Evolutionary conservation across 2,113 vertebrate species (phyloP).

Genomic region (Ciconia stormi): DNA sequence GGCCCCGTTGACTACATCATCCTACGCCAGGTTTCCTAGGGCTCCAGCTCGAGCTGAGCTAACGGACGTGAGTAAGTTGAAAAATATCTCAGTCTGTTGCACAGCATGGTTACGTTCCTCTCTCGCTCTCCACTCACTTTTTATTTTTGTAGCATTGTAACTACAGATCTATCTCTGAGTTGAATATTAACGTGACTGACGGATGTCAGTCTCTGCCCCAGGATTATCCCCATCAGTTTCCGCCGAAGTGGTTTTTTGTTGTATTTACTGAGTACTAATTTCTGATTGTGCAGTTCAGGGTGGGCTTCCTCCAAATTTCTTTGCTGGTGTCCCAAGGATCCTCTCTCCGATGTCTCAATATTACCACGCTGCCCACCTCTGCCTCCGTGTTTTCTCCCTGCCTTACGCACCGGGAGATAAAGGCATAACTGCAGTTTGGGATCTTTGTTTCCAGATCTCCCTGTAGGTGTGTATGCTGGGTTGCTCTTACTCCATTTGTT

Average conservation of each 20-base stretch:
- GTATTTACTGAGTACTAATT: neutral
- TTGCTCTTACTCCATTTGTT: neutral
- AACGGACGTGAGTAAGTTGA: neutral
- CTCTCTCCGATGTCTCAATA: fast-evolving
- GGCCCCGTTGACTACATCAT: neutral
- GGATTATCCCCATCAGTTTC: neutral
- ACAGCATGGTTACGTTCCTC: neutral
- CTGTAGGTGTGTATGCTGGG: neutral
- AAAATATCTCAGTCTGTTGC: neutral
- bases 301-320: neutral
- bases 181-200: neutral
- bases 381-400: neutral
- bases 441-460: neutral
- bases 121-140: neutral
- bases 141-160: neutral
- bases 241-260: neutral
- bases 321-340: neutral
- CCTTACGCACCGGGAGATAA: neutral
- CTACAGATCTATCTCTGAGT: neutral
- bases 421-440: neutral
- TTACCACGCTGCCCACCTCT: neutral
- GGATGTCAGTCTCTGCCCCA: neutral
- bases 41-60: neutral
- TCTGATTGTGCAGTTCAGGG: neutral
- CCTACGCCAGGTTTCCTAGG: neutral